Base-by-base conservation (phyloP, 2,113 vertebrate species). In the Spea multiplicata region DNA sequence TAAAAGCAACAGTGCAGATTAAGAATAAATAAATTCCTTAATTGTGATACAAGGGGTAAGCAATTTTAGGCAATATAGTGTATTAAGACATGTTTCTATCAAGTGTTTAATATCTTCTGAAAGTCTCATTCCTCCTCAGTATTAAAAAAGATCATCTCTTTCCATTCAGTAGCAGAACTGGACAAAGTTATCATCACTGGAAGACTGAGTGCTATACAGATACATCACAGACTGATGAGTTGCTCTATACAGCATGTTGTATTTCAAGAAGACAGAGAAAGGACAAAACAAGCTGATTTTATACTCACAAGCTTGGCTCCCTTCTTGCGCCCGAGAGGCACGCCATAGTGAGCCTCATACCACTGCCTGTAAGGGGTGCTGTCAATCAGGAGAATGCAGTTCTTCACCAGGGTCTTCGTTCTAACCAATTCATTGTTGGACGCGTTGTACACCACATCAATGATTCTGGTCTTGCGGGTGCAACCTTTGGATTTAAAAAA, bases 381-480 rank as follows among this genome's bases (percentile, higher is more conserved):
- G 89, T 98, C 97, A 0, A 99, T 71, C 0, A 97, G 94, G 62
- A 99, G 91, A 0, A 99, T 94, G 86, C 97, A 99, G 84, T 99
- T 99, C 92, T 99, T 99, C 87, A 99, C 97, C 88, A 99, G 89
- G 14, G 97, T 99, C 88, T 99, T 99, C 66, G 97, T 99, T 86
- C 97, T 91, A 84, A 99, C 97, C 88, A 99, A 90, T 82, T 99
- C 97, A 0, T 99, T 99, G 92, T 99, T 99, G 75, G 97, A 99
- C 8, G 97, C 97, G 0, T 99, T 99, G 92, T 99, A 99, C 82
- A 99, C 96, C 0, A 99, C 97, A 45, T 99, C 97, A 0, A 99
- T 99, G 82, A 99, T 96, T 76, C 97, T 96, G 77, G 97, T 98
- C 85, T 99, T 99, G 3, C 97, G 93, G 71, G 97, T 98, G 87